Conservation (phyloP, 2,888 invertebrate genomes). For the Auanema sp. region DNA sequence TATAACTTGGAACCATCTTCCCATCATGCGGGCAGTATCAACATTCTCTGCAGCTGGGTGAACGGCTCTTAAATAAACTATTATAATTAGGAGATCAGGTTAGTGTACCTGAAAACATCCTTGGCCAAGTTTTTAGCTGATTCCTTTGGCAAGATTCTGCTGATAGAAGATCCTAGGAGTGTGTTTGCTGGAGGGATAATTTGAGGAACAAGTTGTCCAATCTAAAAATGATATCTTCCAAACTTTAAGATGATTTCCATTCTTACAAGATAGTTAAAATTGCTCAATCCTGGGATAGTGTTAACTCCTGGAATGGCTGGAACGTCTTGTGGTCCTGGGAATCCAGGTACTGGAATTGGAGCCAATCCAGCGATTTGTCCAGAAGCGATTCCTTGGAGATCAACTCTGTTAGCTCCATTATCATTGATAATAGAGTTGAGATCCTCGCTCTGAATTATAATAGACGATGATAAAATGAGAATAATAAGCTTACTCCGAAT, state of each 20-base stretch:
- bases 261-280: constrained; percentile 63
- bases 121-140: constrained; percentile 64
- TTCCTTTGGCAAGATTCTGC: constrained; percentile 63
- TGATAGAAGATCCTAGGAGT: constrained; percentile 63
- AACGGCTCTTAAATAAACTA: constrained; percentile 43
- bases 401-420: constrained; percentile 57
- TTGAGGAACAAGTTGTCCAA: constrained; percentile 64
- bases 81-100: too few relatives aligned
- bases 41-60: constrained; percentile 64
- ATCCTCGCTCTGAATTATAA: constrained; percentile 51
- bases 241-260: too few relatives aligned
- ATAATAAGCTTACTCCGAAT: constrained; percentile 13
- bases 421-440: constrained; percentile 54
- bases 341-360: constrained; percentile 63
- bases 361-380: constrained; percentile 62
- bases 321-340: constrained; percentile 60
- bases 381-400: constrained; percentile 54
- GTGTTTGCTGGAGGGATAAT: constrained; percentile 64
- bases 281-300: constrained; percentile 64
- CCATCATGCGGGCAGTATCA: constrained; percentile 65
- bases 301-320: constrained; percentile 64
- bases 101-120: constrained; percentile 53
- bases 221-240: constrained; percentile 23
- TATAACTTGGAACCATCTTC: constrained; percentile 65
- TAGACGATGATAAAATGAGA: constrained; percentile 17